Evolutionary conservation across 2,888 invertebrate genomes (phyloP).

Genomic region (Fragum whitleyi): DNA sequence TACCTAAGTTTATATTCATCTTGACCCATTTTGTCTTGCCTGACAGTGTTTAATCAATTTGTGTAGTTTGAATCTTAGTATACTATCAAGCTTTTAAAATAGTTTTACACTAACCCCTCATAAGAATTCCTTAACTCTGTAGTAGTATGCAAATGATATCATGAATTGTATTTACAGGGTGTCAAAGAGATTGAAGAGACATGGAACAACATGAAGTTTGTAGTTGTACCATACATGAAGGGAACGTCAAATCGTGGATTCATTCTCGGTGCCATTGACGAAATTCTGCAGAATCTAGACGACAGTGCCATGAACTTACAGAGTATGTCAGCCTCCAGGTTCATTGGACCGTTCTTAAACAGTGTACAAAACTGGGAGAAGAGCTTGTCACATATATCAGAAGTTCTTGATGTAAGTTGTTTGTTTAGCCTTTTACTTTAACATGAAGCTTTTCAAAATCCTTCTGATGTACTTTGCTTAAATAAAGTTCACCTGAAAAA

Average conservation of each 20-base stretch:
- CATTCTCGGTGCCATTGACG: constrained; percentile 93
- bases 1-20: no score
- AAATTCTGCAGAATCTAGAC: constrained; percentile 92
- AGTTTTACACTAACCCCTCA: no score
- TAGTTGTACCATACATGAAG: constrained; percentile 85
- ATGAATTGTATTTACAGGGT: no score
- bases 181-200: constrained; percentile 92
- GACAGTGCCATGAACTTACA: constrained; percentile 96
- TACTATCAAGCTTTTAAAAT: no score
- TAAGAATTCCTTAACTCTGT: no score
- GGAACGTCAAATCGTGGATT: constrained; percentile 92
- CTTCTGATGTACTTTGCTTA: neutral
- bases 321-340: constrained; percentile 91
- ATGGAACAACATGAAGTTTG: constrained; percentile 86
- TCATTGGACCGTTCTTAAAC: constrained; percentile 94
- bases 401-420: constrained; percentile 90
- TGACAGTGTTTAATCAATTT: no score
- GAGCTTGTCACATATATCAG: constrained; percentile 91
- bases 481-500: neutral
- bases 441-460: no score
- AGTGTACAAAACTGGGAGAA: constrained; percentile 95
- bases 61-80: no score
- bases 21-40: no score
- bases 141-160: no score
- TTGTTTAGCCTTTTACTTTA: no score